These are phyloP conservation scores for Sicus ferrugineus DNA, from an alignment of 2,888 invertebrate genomes.

Conservation along the genomic window DNA sequence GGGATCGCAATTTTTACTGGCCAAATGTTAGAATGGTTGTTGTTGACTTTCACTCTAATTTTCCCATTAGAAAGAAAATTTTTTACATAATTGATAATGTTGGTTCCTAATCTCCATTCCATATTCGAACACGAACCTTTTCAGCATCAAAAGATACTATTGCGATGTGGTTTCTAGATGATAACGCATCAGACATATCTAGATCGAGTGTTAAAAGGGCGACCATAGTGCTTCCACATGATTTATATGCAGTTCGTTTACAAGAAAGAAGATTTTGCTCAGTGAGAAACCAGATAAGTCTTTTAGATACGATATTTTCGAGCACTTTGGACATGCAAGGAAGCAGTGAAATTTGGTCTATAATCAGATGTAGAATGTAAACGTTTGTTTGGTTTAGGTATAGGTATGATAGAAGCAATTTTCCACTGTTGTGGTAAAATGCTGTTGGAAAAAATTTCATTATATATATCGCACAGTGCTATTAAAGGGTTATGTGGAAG, in stretches of 20 bases:
- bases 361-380: too few species aligned
- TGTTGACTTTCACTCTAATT: background rate
- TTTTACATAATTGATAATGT: background rate
- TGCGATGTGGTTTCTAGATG: background rate
- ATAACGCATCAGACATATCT: background rate
- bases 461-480: too few species aligned
- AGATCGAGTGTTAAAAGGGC: background rate
- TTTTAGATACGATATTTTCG: conserved; percentile 11
- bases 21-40: background rate
- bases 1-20: background rate
- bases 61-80: background rate
- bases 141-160: background rate
- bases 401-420: too few species aligned
- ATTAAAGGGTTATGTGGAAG: too few species aligned
- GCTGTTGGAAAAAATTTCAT: too few species aligned
- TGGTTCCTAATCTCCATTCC: background rate
- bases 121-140: background rate
- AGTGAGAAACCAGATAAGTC: conserved; percentile 6
- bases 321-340: conserved; percentile 6
- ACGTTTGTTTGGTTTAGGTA: too few species aligned
- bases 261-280: background rate
- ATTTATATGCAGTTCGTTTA: conserved; percentile 1
- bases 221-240: conserved; percentile 9
- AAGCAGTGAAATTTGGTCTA: conserved; percentile 2
- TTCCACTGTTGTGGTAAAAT: too few species aligned